These are phyloP conservation scores for Metaphire vulgaris DNA, from an alignment of 1,140 invertebrate genomes.

Conservation along the genomic window DNA sequence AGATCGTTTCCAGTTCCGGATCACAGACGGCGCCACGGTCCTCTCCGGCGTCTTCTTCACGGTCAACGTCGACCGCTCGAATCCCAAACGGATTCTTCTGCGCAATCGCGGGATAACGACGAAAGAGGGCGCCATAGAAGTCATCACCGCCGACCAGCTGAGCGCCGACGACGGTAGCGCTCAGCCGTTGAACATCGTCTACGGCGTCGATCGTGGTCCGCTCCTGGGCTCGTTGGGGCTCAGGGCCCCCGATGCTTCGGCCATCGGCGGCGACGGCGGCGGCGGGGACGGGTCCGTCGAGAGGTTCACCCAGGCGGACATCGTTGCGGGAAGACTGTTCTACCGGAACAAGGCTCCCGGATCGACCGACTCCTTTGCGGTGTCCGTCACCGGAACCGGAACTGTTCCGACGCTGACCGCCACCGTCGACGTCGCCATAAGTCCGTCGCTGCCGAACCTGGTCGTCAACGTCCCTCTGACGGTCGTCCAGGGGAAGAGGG, in stretches of 20 bases:
- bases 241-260: too few relatives aligned
- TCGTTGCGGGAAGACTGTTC: constrained; percentile 38
- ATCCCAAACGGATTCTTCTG: constrained; percentile 67
- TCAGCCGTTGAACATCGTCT: constrained; percentile 71
- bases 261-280: neutral
- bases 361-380: constrained; percentile 64
- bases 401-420: constrained; percentile 54
- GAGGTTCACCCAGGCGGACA: constrained; percentile 68
- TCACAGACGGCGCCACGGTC: constrained; percentile 57
- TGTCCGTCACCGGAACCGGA: constrained; percentile 81
- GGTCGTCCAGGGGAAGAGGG: constrained; percentile 49
- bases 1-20: constrained; percentile 78
- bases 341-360: constrained; percentile 44
- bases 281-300: constrained; percentile 33
- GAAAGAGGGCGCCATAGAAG: constrained; percentile 73
- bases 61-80: constrained; percentile 67
- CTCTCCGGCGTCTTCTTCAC: constrained; percentile 60
- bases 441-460: constrained; percentile 46
- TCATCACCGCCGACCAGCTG: constrained; percentile 70
- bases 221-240: constrained; percentile 56
- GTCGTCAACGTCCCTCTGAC: constrained; percentile 39
- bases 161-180: constrained; percentile 77
- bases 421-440: constrained; percentile 51
- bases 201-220: constrained; percentile 72
- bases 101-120: constrained; percentile 61